These are phyloP conservation scores for Antheraea pernyi DNA, from an alignment of 1,140 invertebrate genomes.

Conservation along the genomic window DNA sequence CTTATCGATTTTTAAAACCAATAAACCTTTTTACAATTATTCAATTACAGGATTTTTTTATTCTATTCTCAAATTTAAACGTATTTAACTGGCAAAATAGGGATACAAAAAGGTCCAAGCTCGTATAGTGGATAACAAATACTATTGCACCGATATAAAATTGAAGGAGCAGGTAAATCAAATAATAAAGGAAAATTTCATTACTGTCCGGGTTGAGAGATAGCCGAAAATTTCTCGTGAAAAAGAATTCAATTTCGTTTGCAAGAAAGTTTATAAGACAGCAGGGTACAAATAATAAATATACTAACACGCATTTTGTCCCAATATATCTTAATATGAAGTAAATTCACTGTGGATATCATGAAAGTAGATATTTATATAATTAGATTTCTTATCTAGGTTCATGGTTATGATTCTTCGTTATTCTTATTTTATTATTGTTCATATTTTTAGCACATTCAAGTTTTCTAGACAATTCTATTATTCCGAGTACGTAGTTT, in stretches of 20 bases:
- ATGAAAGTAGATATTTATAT: too few relatives aligned
- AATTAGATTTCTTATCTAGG: too few relatives aligned
- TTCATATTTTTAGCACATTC: too few relatives aligned
- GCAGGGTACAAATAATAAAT: not conserved
- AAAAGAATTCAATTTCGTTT: conserved; percentile 43
- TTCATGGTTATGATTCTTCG: too few relatives aligned
- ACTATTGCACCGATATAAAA: conserved; percentile 62
- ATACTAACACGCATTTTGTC: not conserved
- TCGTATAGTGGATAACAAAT: conserved; percentile 23
- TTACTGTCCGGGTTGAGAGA: conserved; percentile 56
- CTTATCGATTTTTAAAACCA: too few relatives aligned
- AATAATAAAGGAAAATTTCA: conserved; percentile 74
- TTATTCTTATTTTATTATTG: too few relatives aligned
- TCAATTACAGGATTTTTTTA: not conserved
- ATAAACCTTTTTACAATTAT: too few relatives aligned
- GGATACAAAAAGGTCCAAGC: not conserved
- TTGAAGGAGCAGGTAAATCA: conserved; percentile 64
- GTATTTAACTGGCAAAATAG: not conserved
- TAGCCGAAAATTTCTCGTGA: conserved; percentile 52
- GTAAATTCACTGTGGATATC: too few relatives aligned
- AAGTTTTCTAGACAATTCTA: too few relatives aligned
- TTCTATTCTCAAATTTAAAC: not conserved
- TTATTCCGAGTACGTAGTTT: too few relatives aligned
- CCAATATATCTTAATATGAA: too few relatives aligned
- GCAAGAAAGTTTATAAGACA: conserved; percentile 21